Evolutionary conservation across 1,140 invertebrate species (phyloP).

Genomic region (Atopsyche davidsoni): DNA sequence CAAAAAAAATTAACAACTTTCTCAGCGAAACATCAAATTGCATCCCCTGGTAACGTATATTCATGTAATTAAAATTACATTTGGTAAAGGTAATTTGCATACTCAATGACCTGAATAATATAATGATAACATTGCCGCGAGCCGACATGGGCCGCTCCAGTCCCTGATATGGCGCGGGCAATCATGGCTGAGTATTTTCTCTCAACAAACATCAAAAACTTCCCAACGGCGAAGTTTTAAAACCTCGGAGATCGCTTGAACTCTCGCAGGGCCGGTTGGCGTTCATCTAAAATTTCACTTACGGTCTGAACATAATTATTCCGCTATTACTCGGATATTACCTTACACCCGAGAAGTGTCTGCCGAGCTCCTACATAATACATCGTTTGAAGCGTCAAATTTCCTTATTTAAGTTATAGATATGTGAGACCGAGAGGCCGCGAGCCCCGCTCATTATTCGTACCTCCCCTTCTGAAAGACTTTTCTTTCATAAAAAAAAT

Average conservation of each 20-base stretch:
- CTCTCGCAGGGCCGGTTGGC: conserved; percentile 17
- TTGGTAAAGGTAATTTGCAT: too few relatives aligned
- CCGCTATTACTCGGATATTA: conserved; percentile 26
- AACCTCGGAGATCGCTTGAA: conserved; percentile 20
- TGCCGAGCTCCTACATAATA: conserved; percentile 5
- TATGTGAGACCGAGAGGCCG: not conserved
- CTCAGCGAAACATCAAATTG: too few relatives aligned
- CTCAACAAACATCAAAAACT: conserved; percentile 22
- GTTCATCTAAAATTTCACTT: conserved; percentile 31
- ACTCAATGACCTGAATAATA: too few relatives aligned
- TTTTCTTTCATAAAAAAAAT: too few relatives aligned
- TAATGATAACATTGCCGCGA: too few relatives aligned
- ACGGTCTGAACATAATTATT: conserved; percentile 30
- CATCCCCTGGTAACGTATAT: too few relatives aligned
- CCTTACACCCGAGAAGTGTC: conserved; percentile 2
- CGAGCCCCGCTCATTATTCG: conserved; percentile 12
- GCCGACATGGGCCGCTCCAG: not conserved
- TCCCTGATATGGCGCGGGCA: not conserved
- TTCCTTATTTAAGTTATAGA: conserved; percentile 22
- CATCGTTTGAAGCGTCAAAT: conserved; percentile 21
- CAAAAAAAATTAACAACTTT: too few relatives aligned
- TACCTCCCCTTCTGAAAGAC: too few relatives aligned
- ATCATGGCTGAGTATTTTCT: conserved; percentile 13
- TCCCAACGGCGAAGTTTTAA: conserved; percentile 4
- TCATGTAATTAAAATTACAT: too few relatives aligned